Percentiles rank a stretch among this genome's conserved stretches.
Conservation (phyloP, 2,888 invertebrate species). For the Campoplex capitator region DNA sequence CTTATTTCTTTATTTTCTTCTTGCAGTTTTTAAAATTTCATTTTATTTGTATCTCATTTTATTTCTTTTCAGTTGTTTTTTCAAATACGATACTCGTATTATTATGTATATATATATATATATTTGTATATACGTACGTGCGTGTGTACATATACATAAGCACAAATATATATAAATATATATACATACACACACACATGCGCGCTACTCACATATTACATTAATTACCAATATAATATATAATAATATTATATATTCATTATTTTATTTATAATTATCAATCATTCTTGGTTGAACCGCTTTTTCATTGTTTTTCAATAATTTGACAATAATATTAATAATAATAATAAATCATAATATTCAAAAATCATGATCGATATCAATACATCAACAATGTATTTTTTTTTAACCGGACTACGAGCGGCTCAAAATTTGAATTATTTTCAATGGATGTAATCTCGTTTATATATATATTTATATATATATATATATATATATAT, state of each 20-base stretch:
- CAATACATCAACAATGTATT: conserved; percentile 77
- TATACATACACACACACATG: conserved; percentile 23
- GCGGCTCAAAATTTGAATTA: conserved; percentile 55
- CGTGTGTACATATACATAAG: conserved; percentile 48
- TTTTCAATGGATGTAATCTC: conserved; percentile 52
- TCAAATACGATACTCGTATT: conserved; percentile 61
- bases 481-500: conserved; percentile 22
- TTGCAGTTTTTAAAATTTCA: conserved; percentile 66
- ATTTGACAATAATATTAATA: conserved; percentile 51
- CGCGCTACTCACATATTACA: conserved; percentile 79
- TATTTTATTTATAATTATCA: conserved; percentile 78
- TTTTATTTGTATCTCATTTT: conserved; percentile 71
- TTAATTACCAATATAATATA: conserved; percentile 78
- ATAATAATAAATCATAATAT: conserved; percentile 76
- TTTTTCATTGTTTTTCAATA: conserved; percentile 72
- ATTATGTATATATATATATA: conserved; percentile 52
- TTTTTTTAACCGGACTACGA: conserved; percentile 62
- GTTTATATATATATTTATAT: conserved; percentile 23
- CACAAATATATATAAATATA: conserved; percentile 70
- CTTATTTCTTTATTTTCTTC: conserved; percentile 72
- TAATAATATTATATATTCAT: conserved; percentile 74
- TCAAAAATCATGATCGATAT: conserved; percentile 74
- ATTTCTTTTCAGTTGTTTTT: conserved; percentile 58
- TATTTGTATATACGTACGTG: conserved; percentile 38
- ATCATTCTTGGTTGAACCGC: conserved; percentile 75